phyloP scores from a whole-genome alignment of 2,888 invertebrate species.

The Thyatira batis region DNA sequence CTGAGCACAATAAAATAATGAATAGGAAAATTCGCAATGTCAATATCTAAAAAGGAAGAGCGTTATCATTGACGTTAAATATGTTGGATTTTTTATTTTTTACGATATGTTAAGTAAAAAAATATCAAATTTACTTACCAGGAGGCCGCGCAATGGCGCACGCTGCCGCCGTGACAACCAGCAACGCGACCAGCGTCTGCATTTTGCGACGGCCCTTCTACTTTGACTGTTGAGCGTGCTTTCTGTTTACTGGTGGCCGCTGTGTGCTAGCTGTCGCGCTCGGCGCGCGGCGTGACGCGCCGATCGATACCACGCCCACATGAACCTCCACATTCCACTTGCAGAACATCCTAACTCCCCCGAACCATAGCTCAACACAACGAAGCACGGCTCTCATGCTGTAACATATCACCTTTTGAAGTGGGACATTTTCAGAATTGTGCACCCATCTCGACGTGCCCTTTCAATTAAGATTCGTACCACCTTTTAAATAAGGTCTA shows the following conservation, averaged over 20 bases:
- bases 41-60: conserved; percentile 25
- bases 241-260: conserved; percentile 53
- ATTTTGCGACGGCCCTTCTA: conserved; percentile 40
- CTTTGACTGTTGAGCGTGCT: conserved; percentile 30
- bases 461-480: conserved; percentile 29
- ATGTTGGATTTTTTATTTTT: not conserved
- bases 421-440: conserved; percentile 1
- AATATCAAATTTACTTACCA: conserved; percentile 46
- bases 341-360: conserved; percentile 34
- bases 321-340: conserved; percentile 38
- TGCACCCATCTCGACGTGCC: conserved; percentile 19
- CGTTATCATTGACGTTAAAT: conserved; percentile 32
- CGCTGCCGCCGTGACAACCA: conserved; percentile 47
- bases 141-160: conserved; percentile 53
- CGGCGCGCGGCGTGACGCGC: conserved; percentile 42
- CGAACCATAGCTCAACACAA: conserved; percentile 3
- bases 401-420: conserved; percentile 9
- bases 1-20: not conserved
- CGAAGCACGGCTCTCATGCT: conserved; percentile 12
- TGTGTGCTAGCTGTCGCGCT: conserved; percentile 47
- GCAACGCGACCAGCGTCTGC: conserved; percentile 49
- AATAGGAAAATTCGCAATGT: conserved; percentile 3
- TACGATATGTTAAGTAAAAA: not conserved
- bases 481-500: conserved; percentile 26
- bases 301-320: conserved; percentile 79